Evolutionary conservation across 2,888 invertebrate species (phyloP), one percentile per base, ranked within the genome.

Genomic region (Eupithecia vulgata): DNA sequence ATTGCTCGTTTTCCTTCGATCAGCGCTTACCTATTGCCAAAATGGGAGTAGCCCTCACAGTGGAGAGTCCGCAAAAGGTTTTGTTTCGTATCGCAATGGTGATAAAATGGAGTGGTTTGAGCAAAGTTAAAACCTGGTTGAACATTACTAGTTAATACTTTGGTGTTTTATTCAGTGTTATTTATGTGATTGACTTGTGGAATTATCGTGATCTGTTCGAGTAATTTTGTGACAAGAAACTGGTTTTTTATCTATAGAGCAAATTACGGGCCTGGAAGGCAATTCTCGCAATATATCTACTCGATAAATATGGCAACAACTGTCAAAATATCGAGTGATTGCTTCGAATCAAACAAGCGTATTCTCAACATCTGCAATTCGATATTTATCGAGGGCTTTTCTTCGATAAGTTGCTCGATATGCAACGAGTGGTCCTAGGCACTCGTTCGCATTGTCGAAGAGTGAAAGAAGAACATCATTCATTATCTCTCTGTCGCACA

Each of bases 131-230:
- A 30, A 0, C 13, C 59, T 59, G 59, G 30, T 59, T 30, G 59
- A 30, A 59, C 59, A 59, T 57, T 35, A 59, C 59, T 59, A 59
- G 59, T 59, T 59, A 59, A 30, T 59, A 17, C 13, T 45, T 30
- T 59, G 25, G 13, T 59, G 25, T 59, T 57, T 25, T 59, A 57
- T 57, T 57, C 59, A 59, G 59, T 59, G 59, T 25, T 3, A 30
- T 59, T 59, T 59, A 59, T 30, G 59, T 59, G 59, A 30, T 30
- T 34, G 30, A 30, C 30, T 30, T 1, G 59, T 30, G 59, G 30
- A 30, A 59, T 30, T 59, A 13, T 6, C 30, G 59, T 7, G 30
- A 59, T 30, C 48, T 48, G 48, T n/a, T 48, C 25, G 57, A 21
- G 12, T 13, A 12, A 13, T 59, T 30, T 30, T 25, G 59, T 25